Evolutionary conservation across 2,888 invertebrate genomes (phyloP).

Genomic region (Sinelater perroti): DNA sequence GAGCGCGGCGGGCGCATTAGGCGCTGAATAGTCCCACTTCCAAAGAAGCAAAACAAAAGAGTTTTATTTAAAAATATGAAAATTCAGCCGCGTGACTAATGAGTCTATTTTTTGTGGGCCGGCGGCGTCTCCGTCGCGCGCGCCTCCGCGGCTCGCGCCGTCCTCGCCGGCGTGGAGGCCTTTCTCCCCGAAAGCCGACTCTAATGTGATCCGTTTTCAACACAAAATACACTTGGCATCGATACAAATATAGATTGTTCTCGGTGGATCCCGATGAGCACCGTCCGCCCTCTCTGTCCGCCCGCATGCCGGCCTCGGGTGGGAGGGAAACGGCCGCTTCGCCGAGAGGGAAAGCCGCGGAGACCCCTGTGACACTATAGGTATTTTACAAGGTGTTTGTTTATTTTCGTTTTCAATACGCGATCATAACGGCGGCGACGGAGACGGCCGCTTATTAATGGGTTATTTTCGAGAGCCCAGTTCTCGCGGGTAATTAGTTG

Average conservation of each 20-base stretch:
- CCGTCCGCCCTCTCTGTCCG: slow-evolving; percentile 8
- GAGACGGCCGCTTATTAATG: slow-evolving; percentile 18
- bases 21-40: slow-evolving; percentile 23
- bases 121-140: background rate
- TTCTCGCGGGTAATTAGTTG: slow-evolving; percentile 32
- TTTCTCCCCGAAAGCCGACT: slow-evolving; percentile 12
- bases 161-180: slow-evolving; percentile 11
- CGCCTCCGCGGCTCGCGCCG: background rate
- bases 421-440: slow-evolving; percentile 2
- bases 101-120: slow-evolving; percentile 24
- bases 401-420: slow-evolving; percentile 29
- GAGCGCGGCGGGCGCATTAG: slow-evolving; percentile 9
- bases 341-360: slow-evolving; percentile 1
- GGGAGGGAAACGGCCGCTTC: background rate
- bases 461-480: slow-evolving; percentile 24
- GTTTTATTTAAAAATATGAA: slow-evolving; percentile 33
- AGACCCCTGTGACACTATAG: slow-evolving; percentile 30
- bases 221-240: slow-evolving; percentile 35
- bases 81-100: slow-evolving; percentile 31
- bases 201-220: slow-evolving; percentile 37
- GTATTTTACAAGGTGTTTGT: slow-evolving; percentile 30
- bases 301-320: background rate
- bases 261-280: slow-evolving; percentile 27
- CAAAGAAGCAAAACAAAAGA: slow-evolving; percentile 29
- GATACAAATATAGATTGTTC: slow-evolving; percentile 43